Conservation (phyloP, 2,113 vertebrate species). For the Glaucomys volans region DNA sequence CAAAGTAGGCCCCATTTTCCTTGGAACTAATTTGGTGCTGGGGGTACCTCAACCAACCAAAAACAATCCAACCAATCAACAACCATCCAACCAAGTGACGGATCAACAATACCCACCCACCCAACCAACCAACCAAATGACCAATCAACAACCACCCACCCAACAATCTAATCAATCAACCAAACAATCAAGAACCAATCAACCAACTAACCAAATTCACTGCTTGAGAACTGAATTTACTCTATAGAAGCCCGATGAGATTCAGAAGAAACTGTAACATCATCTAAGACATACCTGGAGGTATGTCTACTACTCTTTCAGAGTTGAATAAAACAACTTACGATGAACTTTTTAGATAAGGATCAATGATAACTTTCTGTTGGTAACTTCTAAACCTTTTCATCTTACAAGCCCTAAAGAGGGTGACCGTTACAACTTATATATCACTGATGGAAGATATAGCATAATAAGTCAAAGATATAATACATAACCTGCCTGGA, state of each 20-base stretch:
- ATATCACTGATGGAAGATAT: constrained; percentile 55
- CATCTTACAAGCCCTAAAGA: constrained; percentile 3
- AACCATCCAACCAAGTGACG: no score
- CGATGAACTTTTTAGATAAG: not conserved
- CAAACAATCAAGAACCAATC: not conserved
- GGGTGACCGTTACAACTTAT: not conserved
- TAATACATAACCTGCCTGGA: constrained; percentile 27
- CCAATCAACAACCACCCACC: no score
- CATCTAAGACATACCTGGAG: not conserved
- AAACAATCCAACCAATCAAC: no score
- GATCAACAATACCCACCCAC: no score
- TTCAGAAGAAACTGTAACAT: not conserved
- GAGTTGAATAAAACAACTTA: not conserved
- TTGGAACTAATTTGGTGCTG: not conserved
- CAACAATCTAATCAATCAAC: not conserved
- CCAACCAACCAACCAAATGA: no score
- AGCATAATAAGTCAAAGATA: not conserved
- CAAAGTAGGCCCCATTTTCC: not conserved
- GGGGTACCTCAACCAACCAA: not conserved
- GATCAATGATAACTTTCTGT: not conserved
- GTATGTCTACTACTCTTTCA: no score
- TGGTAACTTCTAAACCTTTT: constrained; percentile 4
- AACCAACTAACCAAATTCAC: not conserved
- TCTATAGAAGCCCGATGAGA: not conserved
- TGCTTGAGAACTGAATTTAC: not conserved